A percentile compares a stretch with the other conserved stretches of the same genome.
These are phyloP conservation scores for Ormia ochracea DNA, from an alignment of 2,888 invertebrate genomes.

Conservation along the genomic window DNA sequence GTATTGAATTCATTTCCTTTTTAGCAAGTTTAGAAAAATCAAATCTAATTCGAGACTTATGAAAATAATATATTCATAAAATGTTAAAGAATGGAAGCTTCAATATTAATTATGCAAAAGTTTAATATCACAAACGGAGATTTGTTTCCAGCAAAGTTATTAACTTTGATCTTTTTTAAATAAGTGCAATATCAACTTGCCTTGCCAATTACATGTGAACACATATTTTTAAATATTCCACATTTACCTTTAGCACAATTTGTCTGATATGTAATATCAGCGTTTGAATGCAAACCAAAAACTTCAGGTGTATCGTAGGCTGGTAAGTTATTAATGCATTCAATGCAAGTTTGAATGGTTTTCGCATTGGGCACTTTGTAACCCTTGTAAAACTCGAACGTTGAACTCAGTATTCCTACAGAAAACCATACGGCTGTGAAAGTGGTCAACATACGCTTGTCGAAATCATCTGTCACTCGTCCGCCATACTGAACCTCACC, in stretches of 20 bases:
- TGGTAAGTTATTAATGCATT: slow-evolving; percentile 91
- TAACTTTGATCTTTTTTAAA: too few species aligned
- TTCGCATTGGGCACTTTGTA: slow-evolving; percentile 93
- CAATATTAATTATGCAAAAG: too few species aligned
- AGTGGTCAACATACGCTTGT: slow-evolving; percentile 93
- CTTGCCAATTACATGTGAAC: too few species aligned
- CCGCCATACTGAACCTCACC: slow-evolving; percentile 94
- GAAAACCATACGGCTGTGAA: slow-evolving; percentile 98
- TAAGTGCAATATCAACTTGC: too few species aligned
- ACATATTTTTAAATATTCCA: not conserved
- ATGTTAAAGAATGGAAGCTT: too few species aligned
- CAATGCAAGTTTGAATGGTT: slow-evolving; percentile 87
- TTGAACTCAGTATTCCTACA: slow-evolving; percentile 88
- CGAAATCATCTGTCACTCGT: slow-evolving; percentile 97
- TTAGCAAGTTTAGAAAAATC: too few species aligned
- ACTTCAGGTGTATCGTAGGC: slow-evolving; percentile 94
- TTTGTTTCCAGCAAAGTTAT: too few species aligned
- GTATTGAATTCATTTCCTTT: too few species aligned
- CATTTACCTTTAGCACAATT: slow-evolving; percentile 90
- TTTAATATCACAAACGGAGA: too few species aligned
- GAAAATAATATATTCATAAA: too few species aligned
- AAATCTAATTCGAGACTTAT: too few species aligned
- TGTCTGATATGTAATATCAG: slow-evolving; percentile 98
- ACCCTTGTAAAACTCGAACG: slow-evolving; percentile 95
- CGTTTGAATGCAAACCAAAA: slow-evolving; percentile 96